These are phyloP conservation scores for Pseudorhiza aurosa DNA, from an alignment of 30 jellyfish, hydroid and myxozoan species.

Conservation along the genomic window DNA sequence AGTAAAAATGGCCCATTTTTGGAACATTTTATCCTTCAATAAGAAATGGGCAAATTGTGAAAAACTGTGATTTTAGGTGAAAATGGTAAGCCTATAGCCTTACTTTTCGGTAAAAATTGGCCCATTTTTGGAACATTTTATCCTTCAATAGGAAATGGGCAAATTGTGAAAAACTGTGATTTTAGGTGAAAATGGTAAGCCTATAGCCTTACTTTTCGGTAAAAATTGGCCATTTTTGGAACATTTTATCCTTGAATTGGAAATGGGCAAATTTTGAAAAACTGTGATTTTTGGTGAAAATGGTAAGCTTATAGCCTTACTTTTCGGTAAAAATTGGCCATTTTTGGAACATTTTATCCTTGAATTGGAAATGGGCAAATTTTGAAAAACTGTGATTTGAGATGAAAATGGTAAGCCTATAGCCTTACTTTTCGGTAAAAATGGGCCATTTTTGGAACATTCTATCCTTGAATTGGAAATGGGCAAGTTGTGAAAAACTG, in stretches of 20 bases:
- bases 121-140: not conserved
- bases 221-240: not conserved
- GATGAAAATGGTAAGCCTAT: not conserved
- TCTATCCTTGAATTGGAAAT: no score
- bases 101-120: not conserved
- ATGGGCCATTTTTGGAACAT: not conserved
- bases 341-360: no score
- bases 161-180: not conserved
- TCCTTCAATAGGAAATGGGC: no score
- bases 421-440: not conserved
- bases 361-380: no score
- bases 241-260: no score
- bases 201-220: not conserved
- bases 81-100: conserved; percentile 12
- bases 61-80: not conserved
- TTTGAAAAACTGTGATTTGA: no score
- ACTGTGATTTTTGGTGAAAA: no score
- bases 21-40: no score
- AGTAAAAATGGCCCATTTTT: not conserved
- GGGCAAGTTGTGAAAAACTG: not conserved
- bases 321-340: no score
- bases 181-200: not conserved
- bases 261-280: no score
- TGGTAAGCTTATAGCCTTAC: no score
- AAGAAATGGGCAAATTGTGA: not conserved